These are phyloP conservation scores for Microcebus tavaratra DNA, from an alignment of 2,113 vertebrate genomes.

Conservation along the genomic window DNA sequence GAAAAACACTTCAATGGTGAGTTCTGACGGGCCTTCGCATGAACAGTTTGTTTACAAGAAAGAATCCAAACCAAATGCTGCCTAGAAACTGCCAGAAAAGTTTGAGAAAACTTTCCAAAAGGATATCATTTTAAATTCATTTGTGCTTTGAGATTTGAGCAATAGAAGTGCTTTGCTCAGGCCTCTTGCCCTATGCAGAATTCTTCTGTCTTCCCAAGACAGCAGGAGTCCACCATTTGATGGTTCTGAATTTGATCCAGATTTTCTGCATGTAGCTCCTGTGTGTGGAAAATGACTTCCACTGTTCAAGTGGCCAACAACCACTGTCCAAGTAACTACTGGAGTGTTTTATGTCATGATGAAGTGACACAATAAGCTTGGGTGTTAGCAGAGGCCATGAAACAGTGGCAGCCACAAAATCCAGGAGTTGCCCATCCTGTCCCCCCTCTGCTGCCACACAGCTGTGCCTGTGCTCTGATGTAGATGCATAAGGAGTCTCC, in stretches of 20 bases:
- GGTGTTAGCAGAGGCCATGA: not conserved
- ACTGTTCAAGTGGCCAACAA: not conserved
- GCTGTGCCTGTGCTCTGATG: not conserved
- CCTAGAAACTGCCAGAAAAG: constrained; percentile 38
- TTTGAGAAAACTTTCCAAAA: constrained; percentile 58
- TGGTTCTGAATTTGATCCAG: not conserved
- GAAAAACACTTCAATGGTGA: constrained; percentile 92
- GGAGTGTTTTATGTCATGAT: not conserved
- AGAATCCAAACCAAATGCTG: constrained; percentile 62
- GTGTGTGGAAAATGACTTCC: not conserved
- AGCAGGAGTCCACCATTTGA: not conserved
- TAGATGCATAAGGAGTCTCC: not conserved
- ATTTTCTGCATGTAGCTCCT: not conserved
- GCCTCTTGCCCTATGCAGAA: not conserved
- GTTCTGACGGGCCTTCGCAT: constrained; percentile 35
- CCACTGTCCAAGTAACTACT: not conserved
- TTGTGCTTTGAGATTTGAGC: constrained; percentile 2
- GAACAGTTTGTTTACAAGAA: constrained; percentile 1
- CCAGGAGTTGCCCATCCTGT: accelerated
- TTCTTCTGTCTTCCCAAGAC: not conserved
- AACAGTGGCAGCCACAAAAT: accelerated
- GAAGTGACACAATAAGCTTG: not conserved
- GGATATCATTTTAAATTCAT: constrained; percentile 56
- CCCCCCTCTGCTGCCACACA: accelerated
- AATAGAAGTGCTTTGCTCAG: not conserved